Evolutionary conservation across 2,797 vertebrate species (phyloP).

Genomic region (Thripadectes ignobilis): DNA sequence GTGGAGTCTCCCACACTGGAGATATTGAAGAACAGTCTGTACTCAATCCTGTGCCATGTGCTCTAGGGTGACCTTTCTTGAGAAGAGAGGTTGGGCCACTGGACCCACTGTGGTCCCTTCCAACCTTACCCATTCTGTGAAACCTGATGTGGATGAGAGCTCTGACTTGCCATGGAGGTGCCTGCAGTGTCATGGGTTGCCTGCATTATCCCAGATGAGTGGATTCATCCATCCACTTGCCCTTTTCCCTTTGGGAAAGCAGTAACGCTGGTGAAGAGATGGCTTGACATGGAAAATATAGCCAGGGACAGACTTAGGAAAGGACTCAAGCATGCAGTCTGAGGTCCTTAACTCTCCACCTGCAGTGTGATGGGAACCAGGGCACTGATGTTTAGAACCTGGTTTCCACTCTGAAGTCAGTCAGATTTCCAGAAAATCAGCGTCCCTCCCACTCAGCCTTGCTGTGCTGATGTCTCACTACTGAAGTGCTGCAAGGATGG

Average conservation of each 20-base stretch:
- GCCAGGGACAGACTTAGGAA: not conserved
- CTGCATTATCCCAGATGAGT: not conserved
- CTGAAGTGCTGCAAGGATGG: not conserved
- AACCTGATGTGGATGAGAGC: fast-evolving
- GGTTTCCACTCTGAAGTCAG: not conserved
- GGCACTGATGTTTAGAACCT: not conserved
- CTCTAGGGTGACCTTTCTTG: not conserved
- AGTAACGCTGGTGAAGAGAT: not conserved
- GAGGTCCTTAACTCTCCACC: not conserved
- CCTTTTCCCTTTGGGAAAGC: not conserved
- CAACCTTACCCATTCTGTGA: not conserved
- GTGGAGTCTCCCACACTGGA: not conserved
- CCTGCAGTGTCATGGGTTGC: not conserved
- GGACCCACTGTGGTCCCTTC: not conserved
- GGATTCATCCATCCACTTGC: fast-evolving
- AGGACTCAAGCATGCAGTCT: not conserved
- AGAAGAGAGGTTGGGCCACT: not conserved
- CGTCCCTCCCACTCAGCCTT: fast-evolving
- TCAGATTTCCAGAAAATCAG: not conserved
- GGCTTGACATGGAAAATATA: not conserved
- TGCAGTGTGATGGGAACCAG: not conserved
- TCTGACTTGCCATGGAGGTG: fast-evolving
- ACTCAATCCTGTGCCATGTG: not conserved
- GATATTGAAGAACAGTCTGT: not conserved
- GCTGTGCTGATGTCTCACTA: fast-evolving